Evolutionary conservation across 2,113 vertebrate genomes (phyloP).

Genomic region (Illadopsis cleaveri): DNA sequence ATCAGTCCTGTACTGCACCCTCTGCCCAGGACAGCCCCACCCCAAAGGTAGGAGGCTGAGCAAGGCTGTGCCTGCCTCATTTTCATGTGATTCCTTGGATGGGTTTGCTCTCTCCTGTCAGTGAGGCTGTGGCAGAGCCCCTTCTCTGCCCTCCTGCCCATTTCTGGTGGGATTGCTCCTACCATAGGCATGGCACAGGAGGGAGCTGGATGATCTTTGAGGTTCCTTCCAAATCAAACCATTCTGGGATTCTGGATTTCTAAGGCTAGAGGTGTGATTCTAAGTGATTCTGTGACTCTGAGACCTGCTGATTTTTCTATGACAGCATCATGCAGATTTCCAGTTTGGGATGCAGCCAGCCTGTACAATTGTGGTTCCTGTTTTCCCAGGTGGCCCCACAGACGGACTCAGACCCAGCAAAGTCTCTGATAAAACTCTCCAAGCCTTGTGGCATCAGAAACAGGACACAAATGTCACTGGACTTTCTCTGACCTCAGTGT

Average conservation of each 20-base stretch:
- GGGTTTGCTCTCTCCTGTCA: neutral
- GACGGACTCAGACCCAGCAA: neutral
- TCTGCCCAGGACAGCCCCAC: neutral
- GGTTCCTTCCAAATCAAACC: too few relatives aligned
- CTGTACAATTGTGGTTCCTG: too few relatives aligned
- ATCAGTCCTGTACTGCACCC: neutral
- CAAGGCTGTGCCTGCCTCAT: neutral
- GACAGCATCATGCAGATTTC: too few relatives aligned
- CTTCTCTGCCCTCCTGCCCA: neutral
- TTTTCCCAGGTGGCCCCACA: neutral
- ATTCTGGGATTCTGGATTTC: too few relatives aligned
- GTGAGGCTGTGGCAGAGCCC: neutral
- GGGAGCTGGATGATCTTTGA: neutral
- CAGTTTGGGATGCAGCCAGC: too few relatives aligned
- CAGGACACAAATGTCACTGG: neutral
- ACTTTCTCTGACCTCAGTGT: neutral
- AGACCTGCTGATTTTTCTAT: too few relatives aligned
- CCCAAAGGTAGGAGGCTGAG: neutral
- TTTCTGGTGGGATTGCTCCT: neutral
- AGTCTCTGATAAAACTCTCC: neutral
- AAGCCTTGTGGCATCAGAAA: neutral
- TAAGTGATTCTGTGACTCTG: too few relatives aligned
- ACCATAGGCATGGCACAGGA: rapidly evolving
- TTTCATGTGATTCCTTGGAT: neutral
- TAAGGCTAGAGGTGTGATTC: too few relatives aligned